Evolutionary conservation across 2,888 invertebrate species (phyloP).

Genomic region (Eudemis profundana): DNA sequence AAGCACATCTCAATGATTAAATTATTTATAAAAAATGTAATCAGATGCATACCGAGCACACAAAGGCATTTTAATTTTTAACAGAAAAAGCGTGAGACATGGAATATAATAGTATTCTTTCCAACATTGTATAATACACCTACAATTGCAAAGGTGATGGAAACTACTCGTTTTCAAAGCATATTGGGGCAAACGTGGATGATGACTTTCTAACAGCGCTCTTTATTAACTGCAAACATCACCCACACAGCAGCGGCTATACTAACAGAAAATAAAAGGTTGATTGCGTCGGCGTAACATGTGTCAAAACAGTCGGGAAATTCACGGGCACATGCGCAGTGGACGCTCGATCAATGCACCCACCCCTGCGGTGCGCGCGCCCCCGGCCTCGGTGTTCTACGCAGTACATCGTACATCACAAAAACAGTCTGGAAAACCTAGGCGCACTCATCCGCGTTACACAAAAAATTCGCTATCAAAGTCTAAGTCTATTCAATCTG

Average conservation of each 20-base stretch:
- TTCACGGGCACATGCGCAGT: slow-evolving; percentile 76
- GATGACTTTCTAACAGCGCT: slow-evolving; percentile 18
- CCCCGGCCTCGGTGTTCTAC: slow-evolving; percentile 72
- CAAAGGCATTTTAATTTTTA: slow-evolving; percentile 49
- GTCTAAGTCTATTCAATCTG: slow-evolving; percentile 32
- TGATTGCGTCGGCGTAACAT: slow-evolving; percentile 53
- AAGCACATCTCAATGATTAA: slow-evolving; percentile 38
- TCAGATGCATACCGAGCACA: slow-evolving; percentile 48
- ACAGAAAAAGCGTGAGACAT: slow-evolving; percentile 54
- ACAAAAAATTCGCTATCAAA: slow-evolving; percentile 56
- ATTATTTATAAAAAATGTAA: slow-evolving; percentile 48
- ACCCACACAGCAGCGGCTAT: slow-evolving; percentile 5
- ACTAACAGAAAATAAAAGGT: slow-evolving; percentile 25
- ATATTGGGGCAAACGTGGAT: slow-evolving; percentile 21
- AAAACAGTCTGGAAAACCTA: slow-evolving; percentile 69
- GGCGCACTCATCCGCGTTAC: slow-evolving; percentile 63
- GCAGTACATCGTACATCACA: slow-evolving; percentile 78
- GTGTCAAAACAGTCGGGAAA: slow-evolving; percentile 74
- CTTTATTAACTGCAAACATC: slow-evolving; percentile 13
- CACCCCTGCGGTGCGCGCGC: slow-evolving; percentile 79
- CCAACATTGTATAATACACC: slow-evolving; percentile 24
- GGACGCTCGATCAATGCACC: slow-evolving; percentile 79
- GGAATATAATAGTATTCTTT: slow-evolving; percentile 38
- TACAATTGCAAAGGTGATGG: slow-evolving; percentile 28
- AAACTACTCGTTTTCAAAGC: slow-evolving; percentile 21